Base-by-base conservation (phyloP, 2,888 invertebrate genomes). In the Mythimna vitellina region DNA sequence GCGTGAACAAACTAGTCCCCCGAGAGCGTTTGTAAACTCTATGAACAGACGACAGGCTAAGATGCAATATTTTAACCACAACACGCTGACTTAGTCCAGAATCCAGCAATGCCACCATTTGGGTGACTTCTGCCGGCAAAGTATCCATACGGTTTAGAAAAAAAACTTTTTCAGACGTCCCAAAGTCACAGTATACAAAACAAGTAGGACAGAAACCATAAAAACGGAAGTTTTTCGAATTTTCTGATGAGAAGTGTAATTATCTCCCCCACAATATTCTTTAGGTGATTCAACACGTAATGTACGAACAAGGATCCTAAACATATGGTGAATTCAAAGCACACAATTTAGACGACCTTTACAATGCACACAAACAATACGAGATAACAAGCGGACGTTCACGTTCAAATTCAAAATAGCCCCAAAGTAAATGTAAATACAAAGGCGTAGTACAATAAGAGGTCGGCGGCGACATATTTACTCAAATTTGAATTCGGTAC, bases 401-500 rank as follows among this genome's bases (percentile, higher is more conserved):
- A 87, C 87, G 87, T 89, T 86, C 88, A 86, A 87, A 90, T 91
- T 89, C 89, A 87, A 91, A 92, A 90, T 89, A 92, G 87, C 88
- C 89, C 74, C 85, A 85, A 89, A 90, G 90, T 89, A 88, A 92
- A 92, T 90, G 89, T 90, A 90, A 92, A 92, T 89, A 92, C 76
- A 88, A 90, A 89, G 87, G 87, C 84, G 86, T 87, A 91, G 91
- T 89, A 93, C 89, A 91, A 93, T 91, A 92, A 89, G 89, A 91
- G 89, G 85, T 84, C 87, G 89, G 86, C 89, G 87, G 88, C 89
- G 90, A 93, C 92, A 92, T 93, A 93, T 94, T 93, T 92, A 92
- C 93, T 93, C 91, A 93, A 94, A 94, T 94, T 93, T 93, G 91
- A 93, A 93, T 93, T 90, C 89, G 91, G 92, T 86, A 92, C 93